Evolutionary conservation across 2,797 vertebrate species (phyloP), one percentile per base, ranked within the genome.

Genomic region (Chelon labrosus): DNA sequence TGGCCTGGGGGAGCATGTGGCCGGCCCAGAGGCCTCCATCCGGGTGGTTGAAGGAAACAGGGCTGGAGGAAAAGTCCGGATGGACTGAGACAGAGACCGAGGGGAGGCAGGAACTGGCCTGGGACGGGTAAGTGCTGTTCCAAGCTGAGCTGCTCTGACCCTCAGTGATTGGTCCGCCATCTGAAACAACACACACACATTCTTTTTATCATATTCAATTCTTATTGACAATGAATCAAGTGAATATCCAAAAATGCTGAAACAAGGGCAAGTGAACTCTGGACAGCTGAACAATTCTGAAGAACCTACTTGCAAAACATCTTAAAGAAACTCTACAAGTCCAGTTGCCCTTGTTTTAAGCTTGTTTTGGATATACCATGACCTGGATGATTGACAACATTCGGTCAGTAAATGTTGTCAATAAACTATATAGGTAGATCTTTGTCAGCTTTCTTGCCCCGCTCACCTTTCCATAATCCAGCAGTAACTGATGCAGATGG

Each of bases 391-490:
- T 8, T 35, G 31, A 35, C 6, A 7, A 35, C 31, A 6, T 35
- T 31, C 31, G 1, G 20, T 44, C 35, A 31, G 17, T 16, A 2
- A 50, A 10, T 2, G 3, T 12, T n/a, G 39, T 49, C 47, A 31
- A 31, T 10, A 8, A 55, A 12, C 10, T n/a, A 7, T 16, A 4
- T 42, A 27, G 25, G 31, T 46, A 46, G 13, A 46, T 31, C 13
- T 25, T 35, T 49, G 53, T 38, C 17, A 37, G 17, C 19, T 41
- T 7, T 17, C 9, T 47, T 35, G 5, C 3, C 12, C 57, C 16
- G 7, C 94, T 95, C 93, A 99, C 98, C 97, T 97, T 96, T 96
- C 96, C 97, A 98, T 37, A 94, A 70, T 67, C 91, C 89, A 84
- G 91, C 88, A 61, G 84, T 42, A 6, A 82, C 54, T 0, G 90